Evolutionary conservation across 2,113 vertebrate species (phyloP), one percentile per base, ranked within the genome.

Genomic region (Loxodonta africana): DNA sequence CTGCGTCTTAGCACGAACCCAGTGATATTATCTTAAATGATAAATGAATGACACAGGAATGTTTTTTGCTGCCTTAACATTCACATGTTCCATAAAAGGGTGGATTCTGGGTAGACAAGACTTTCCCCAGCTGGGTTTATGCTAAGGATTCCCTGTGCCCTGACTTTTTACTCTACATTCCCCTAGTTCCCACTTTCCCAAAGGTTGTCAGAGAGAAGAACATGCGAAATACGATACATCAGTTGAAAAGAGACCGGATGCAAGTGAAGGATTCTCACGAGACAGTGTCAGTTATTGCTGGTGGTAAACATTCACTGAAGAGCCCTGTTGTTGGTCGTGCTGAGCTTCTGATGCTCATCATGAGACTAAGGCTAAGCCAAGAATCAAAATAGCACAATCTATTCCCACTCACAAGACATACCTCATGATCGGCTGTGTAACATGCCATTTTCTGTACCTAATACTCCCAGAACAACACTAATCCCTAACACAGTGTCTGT

Each of bases 11-110:
- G 6, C 53, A 69, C 74, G 51, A 94, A 95, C 67, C 62, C 18
- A 48, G 76, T 83, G 41, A 82, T 93, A 69, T 57, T 83, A 12
- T 80, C 74, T 91, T 85, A 81, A 51, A 77, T 89, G 88, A 83
- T 71, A 53, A 84, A 90, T 85, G 60, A 83, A 91, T 62, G n/a
- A 17, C 2, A 93, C 9, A 25, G 14, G 20, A 65, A 82, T 6
- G 37, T 85, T 25, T 73, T 57, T 71, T 83, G 60, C 33, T 74
- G 28, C 23, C 62, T 88, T 96, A 60, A 83, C 21, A 83, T 33
- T 18, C 85, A 83, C 20, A 23, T 2, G 76, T 46, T 20, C 67
- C 53, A 7, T 15, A 6, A 62, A 87, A 89, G 33, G 25, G 18
- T 91, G 21, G 51, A 51, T 62, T 41, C 46, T 46, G 44, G 44